phyloP scores from a whole-genome alignment of 2,888 invertebrate species.

The Cepaea hortensis region DNA sequence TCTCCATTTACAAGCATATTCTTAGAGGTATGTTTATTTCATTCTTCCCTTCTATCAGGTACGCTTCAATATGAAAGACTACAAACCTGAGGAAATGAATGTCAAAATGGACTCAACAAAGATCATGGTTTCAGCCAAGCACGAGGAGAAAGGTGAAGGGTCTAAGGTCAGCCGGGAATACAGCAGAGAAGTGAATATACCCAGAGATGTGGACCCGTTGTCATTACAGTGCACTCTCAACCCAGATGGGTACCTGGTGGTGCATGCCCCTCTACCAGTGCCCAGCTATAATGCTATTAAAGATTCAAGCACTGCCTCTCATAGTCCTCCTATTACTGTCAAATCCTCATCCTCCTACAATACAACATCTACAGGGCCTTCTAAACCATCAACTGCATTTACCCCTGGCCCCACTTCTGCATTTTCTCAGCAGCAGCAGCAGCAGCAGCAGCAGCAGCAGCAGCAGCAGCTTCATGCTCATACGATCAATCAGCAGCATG shows the following conservation, averaged over 20 bases:
- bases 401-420: not conserved
- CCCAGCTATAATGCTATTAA: constrained; percentile 49
- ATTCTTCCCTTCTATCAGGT: constrained; percentile 55
- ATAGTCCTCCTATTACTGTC: constrained; percentile 29
- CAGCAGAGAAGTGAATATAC: constrained; percentile 68
- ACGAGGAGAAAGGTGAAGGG: constrained; percentile 66
- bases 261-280: constrained; percentile 64
- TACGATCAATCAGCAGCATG: constrained; percentile 9
- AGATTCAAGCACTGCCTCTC: constrained; percentile 27
- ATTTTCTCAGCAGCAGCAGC: constrained; percentile 56
- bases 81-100: constrained; percentile 70
- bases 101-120: constrained; percentile 70
- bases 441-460: constrained; percentile 47
- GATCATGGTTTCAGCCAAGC: constrained; percentile 67
- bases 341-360: constrained; percentile 41
- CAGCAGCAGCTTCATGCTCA: not conserved
- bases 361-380: constrained; percentile 32
- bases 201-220: constrained; percentile 67
- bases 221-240: constrained; percentile 68
- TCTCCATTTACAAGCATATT: not conserved
- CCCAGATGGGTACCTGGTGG: constrained; percentile 67
- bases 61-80: constrained; percentile 69
- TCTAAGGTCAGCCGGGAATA: constrained; percentile 70
- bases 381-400: constrained; percentile 1
- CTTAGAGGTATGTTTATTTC: not conserved